A percentile compares a stretch with the other conserved stretches of the same genome.
Conservation (phyloP, 1,140 invertebrate species). For the Popillia japonica region DNA sequence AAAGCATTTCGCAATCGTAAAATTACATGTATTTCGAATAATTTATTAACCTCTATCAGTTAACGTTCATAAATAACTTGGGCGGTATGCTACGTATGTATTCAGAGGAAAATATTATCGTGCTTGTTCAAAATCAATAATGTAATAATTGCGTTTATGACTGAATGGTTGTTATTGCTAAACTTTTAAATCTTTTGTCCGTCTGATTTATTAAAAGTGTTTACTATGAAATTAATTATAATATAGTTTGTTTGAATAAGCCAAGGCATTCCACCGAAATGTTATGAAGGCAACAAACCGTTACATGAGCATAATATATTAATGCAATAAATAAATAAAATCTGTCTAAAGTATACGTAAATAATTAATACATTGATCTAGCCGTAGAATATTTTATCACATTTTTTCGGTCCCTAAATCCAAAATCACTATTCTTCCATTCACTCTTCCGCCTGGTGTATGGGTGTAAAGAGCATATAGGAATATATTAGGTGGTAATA, state of each 20-base stretch:
- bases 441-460: too few relatives aligned
- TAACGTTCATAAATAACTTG: neutral
- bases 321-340: too few relatives aligned
- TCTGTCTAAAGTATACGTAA: too few relatives aligned
- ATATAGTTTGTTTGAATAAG: neutral
- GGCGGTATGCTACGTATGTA: neutral
- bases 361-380: too few relatives aligned
- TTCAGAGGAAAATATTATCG: neutral
- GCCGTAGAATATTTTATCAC: too few relatives aligned
- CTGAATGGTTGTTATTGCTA: neutral
- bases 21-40: conserved; percentile 16
- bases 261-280: neutral
- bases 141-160: neutral
- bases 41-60: conserved; percentile 8
- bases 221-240: neutral
- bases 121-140: neutral
- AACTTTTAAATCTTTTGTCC: conserved; percentile 1
- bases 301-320: too few relatives aligned
- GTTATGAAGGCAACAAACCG: too few relatives aligned
- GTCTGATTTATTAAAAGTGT: neutral
- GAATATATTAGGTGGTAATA: too few relatives aligned
- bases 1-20: conserved; percentile 5
- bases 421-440: too few relatives aligned
- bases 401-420: too few relatives aligned
- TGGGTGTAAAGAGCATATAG: too few relatives aligned